Conservation (phyloP, 2,113 vertebrate species). For the Tylochromis polylepis region DNA sequence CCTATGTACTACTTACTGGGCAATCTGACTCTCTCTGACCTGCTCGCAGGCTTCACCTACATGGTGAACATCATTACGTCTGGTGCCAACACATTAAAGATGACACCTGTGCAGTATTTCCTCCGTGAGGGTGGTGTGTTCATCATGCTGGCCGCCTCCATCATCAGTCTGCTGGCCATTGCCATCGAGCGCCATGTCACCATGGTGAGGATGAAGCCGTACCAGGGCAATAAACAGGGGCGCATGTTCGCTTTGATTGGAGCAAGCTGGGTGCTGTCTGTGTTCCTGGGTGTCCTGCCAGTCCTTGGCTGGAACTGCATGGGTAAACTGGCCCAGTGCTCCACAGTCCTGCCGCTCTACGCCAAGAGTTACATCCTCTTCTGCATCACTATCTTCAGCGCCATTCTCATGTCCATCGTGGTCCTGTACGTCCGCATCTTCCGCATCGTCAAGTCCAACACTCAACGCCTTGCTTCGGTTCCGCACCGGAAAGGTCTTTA, state of each 20-base stretch:
- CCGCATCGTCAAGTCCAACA: conserved; percentile 81
- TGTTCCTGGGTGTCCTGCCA: conserved; percentile 80
- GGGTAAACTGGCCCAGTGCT: conserved; percentile 73
- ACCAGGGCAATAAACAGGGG: conserved; percentile 74
- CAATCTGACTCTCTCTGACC: conserved; percentile 85
- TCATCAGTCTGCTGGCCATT: conserved; percentile 87
- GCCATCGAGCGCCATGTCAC: conserved; percentile 87
- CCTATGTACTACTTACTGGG: conserved; percentile 89
- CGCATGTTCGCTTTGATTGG: conserved; percentile 80
- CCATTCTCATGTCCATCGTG: conserved; percentile 80
- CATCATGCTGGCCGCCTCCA: conserved; percentile 81
- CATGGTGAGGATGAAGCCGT: conserved; percentile 83
- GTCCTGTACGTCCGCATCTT: conserved; percentile 85
- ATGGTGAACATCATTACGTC: conserved; percentile 86
- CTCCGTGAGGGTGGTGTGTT: conserved; percentile 84
- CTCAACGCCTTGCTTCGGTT: conserved; percentile 56
- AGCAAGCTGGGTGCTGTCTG: conserved; percentile 78
- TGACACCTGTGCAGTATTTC: conserved; percentile 86
- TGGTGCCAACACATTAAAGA: conserved; percentile 77
- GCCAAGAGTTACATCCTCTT: conserved; percentile 86
- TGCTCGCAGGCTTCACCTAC: conserved; percentile 86
- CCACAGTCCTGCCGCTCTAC: conserved; percentile 86
- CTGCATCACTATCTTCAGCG: conserved; percentile 79
- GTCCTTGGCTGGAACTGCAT: conserved; percentile 90
- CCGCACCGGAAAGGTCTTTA: conserved; percentile 51